Evolutionary conservation across 2,888 invertebrate species (phyloP), one percentile per base, ranked within the genome.

Genomic region (Galerucella pusilla): DNA sequence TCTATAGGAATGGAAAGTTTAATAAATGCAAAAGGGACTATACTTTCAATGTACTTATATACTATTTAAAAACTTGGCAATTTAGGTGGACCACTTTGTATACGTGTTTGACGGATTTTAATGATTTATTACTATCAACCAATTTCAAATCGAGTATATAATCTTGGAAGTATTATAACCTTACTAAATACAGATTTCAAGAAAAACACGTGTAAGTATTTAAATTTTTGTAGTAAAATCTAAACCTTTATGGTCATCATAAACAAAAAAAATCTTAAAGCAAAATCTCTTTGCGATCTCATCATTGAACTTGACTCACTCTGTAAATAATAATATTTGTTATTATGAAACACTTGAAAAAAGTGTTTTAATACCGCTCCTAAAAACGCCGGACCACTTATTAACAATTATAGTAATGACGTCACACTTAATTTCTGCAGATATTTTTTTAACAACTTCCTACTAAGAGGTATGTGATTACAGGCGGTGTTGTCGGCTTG

Each of bases 401-500:
- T 35, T 20, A 71, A 63, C 57, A 66, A 76, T 73, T 76, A 73
- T 78, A 78, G 75, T 68, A 71, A 72, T 78, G 74, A 78, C 75
- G 78, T 76, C 73, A 78, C 70, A 66, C 65, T 59, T 71, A 61
- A 75, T 74, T 69, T 74, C 69, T 68, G 75, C 74, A 75, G 74
- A 42, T 74, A 66, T 75, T 73, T 14, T 75, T 76, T 74, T 74
- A 52, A 52, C 14, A n/a, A 71, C 61, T 66, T 75, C 45, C 71
- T 71, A 67, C 16, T 20, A 45, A 65, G 11, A 46, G 20, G 46
- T 65, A 45, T 20, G 42, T 46, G 64, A 20, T 57, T 57, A 11
- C 16, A 57, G 7, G 20, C 57, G 16, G 57, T 10, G 57, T 57
- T 57, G 57, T 7, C 57, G 57, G 2, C 16, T 20, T 57, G 57